Evolutionary conservation across 2,888 invertebrate species (phyloP).

Genomic region (Odontothrips loti): DNA sequence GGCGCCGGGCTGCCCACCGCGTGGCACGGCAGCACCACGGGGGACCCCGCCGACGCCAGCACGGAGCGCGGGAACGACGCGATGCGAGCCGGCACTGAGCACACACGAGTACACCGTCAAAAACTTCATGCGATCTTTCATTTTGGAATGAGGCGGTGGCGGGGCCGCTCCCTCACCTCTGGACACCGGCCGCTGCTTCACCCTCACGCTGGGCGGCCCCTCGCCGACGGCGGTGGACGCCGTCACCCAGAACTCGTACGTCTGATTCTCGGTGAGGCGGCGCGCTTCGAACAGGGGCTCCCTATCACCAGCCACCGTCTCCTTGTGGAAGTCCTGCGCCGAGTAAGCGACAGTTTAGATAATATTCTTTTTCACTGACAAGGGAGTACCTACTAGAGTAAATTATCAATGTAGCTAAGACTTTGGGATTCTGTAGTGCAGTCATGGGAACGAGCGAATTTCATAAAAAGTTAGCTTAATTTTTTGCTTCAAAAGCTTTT

Average conservation of each 20-base stretch:
- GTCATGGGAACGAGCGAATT: no score
- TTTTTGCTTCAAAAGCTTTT: no score
- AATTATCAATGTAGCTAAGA: no score
- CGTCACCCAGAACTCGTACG: conserved; percentile 85
- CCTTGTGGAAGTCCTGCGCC: conserved; percentile 45
- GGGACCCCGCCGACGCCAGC: conserved; percentile 40
- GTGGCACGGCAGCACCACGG: conserved; percentile 46
- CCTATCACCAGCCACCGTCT: conserved; percentile 53
- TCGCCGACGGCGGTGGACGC: conserved; percentile 79
- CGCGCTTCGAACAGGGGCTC: conserved; percentile 64
- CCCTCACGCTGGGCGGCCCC: conserved; percentile 72
- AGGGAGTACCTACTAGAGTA: no score
- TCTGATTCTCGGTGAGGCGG: conserved; percentile 64
- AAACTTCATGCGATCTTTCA: background rate
- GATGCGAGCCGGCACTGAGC: conserved; percentile 73
- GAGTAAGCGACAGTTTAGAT: background rate
- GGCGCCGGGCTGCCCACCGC: conserved; percentile 51
- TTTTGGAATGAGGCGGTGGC: background rate
- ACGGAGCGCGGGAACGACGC: conserved; percentile 68
- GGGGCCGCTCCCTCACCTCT: conserved; percentile 52
- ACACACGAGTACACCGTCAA: background rate
- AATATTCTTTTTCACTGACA: no score
- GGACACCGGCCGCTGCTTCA: conserved; percentile 70
- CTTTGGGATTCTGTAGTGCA: no score
- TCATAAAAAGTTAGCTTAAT: no score